A percentile compares a stretch with the other conserved stretches of the same genome.
These are phyloP conservation scores for Melikaiella ostensackeni DNA, from an alignment of 2,888 invertebrate genomes.

Conservation along the genomic window DNA sequence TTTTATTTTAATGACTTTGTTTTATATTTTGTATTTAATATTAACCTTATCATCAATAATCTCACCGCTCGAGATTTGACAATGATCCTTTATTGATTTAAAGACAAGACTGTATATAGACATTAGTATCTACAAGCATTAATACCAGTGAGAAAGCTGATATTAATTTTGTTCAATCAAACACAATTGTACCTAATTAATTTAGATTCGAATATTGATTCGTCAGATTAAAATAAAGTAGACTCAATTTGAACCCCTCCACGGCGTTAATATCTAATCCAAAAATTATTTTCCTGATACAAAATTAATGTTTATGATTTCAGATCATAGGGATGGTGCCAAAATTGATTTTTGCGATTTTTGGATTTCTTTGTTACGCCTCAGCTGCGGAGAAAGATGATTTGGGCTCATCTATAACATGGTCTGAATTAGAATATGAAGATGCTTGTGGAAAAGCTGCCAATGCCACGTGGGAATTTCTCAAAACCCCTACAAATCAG, in stretches of 20 bases:
- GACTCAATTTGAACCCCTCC: background rate
- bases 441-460: conserved; percentile 64
- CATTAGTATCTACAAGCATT: background rate
- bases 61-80: conserved; percentile 1
- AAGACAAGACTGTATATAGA: conserved; percentile 15
- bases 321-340: conserved; percentile 59
- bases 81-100: conserved; percentile 31
- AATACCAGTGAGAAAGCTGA: conserved; percentile 22
- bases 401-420: conserved; percentile 55
- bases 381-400: conserved; percentile 45
- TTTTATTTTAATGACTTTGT: background rate
- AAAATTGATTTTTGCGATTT: conserved; percentile 55
- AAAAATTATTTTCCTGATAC: background rate
- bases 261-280: background rate
- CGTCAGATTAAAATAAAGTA: background rate
- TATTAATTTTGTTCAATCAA: conserved; percentile 34
- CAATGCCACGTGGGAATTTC: conserved; percentile 65
- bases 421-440: conserved; percentile 67
- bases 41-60: conserved; percentile 24
- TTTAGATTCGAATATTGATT: conserved; percentile 28
- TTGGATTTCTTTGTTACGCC: conserved; percentile 53
- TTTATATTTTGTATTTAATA: background rate
- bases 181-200: conserved; percentile 36
- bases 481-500: conserved; percentile 60
- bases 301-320: conserved; percentile 27